Base-by-base conservation (phyloP, 2,113 vertebrate species). In the Gulo gulo region DNA sequence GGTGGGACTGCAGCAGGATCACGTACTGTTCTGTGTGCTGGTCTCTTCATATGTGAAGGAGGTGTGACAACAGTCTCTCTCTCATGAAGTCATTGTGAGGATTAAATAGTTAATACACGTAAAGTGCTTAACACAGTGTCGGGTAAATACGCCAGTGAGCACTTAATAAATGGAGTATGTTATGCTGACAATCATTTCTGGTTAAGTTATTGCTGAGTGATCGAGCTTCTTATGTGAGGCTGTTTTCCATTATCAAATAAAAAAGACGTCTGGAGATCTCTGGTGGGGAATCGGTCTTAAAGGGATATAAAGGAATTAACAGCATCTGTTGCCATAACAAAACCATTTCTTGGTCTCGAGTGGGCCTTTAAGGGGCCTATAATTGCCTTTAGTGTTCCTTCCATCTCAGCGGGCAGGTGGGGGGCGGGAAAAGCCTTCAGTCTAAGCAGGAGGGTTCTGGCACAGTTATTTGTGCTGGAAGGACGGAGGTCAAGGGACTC, bases 301-400 rank as follows among this genome's bases (percentile, higher is more conserved):
- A 98, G 97, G 79, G 91, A 97, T 88, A 88, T 29, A 86, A 92
- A 96, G 79, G 95, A 97, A 97, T 96, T 96, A 97, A 74, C 47
- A 61, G 82, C 93, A 45, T 97, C 95, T 98, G 97, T 98, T 98
- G 97, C 96, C 98, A 91, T 94, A 98, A 97, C 94, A 95, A 97
- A 98, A 80, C 92, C 91, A 94, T 73, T 24, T 92, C 89, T 97
- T 97, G 97, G 85, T 97, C 98, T 88, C 10, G 31, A 95, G 95
- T 86, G 83, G 96, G 96, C 87, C 94, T 98, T 97, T 94, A 92
- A 97, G 86, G 97, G 95, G 76, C 74, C 92, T 87, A 69, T 80
- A 47, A 88, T 97, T 97, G 90, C 95, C 94, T 81, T 73, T 1
- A 26, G 42, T 0, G 63, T 61, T 80, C 50, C 93, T 86, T 97